Evolutionary conservation across 2,113 vertebrate species (phyloP).

Genomic region (Protobothrops mucrosquamatus): DNA sequence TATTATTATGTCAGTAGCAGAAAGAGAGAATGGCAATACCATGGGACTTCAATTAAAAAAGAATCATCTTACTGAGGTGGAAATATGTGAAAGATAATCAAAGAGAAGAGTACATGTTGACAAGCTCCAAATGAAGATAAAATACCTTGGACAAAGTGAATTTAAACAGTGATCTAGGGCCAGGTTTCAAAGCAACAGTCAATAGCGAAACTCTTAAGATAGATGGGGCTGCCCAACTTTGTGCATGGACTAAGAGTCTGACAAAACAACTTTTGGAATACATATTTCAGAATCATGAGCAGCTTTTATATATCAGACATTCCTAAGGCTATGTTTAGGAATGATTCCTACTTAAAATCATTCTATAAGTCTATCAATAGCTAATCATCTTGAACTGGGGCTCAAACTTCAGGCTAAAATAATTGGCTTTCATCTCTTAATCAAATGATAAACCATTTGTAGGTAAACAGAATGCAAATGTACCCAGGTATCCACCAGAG

Average conservation of each 20-base stretch:
- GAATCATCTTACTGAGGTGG: not conserved
- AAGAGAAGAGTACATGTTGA: constrained; percentile 19
- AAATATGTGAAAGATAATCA: not conserved
- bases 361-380: not conserved
- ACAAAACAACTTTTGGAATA: not conserved
- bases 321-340: not conserved
- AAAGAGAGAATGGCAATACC: not conserved
- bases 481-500: not conserved
- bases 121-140: constrained; percentile 21
- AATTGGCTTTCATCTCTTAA: not conserved
- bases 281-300: not conserved
- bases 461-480: not conserved
- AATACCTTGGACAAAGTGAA: not conserved
- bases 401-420: not conserved
- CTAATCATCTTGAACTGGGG: not conserved
- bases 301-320: not conserved
- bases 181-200: not conserved
- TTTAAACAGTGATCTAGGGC: not conserved
- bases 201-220: not conserved
- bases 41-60: constrained; percentile 7
- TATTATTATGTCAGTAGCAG: constrained; percentile 13
- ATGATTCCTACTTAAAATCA: not conserved
- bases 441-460: not conserved
- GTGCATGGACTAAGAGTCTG: not conserved
- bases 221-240: not conserved